Percentiles rank a stretch among this genome's conserved stretches.
These are phyloP conservation scores for Drosophila sturtevanti DNA, from an alignment of 1,140 invertebrate genomes.

Conservation along the genomic window DNA sequence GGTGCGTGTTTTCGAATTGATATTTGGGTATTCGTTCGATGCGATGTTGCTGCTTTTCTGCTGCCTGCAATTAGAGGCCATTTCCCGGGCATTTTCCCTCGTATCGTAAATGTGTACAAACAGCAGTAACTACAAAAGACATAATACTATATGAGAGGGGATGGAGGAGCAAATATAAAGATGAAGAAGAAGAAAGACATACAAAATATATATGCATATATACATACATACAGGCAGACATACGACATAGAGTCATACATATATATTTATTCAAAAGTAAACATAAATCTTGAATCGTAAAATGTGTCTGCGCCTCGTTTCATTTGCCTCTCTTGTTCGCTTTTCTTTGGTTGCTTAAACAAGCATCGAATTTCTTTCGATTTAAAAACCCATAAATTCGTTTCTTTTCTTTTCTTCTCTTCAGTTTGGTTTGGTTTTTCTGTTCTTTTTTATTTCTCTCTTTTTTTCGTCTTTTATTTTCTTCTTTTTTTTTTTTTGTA, in stretches of 20 bases:
- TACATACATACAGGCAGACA: too few species aligned
- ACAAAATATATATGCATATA: conserved; percentile 11
- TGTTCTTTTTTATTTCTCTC: too few species aligned
- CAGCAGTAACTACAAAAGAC: conserved; percentile 2
- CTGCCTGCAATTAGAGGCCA: conserved; percentile 44
- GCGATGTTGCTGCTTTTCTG: not conserved
- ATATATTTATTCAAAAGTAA: conserved; percentile 34
- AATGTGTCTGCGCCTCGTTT: conserved; percentile 37
- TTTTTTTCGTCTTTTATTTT: conserved; percentile 47
- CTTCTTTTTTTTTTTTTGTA: not conserved
- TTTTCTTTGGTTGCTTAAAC: conserved; percentile 56
- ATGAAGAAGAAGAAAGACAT: not conserved
- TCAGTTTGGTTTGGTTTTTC: too few species aligned
- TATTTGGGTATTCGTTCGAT: not conserved
- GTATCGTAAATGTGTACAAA: conserved; percentile 25
- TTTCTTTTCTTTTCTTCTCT: conserved; percentile 34
- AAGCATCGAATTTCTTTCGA: conserved; percentile 76
- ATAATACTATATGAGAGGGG: not conserved
- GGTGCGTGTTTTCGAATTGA: conserved; percentile 4
- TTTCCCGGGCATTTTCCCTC: conserved; percentile 27
- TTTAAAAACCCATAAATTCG: conserved; percentile 76
- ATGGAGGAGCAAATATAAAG: not conserved
- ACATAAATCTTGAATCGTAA: conserved; percentile 58
- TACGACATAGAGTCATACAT: too few species aligned
- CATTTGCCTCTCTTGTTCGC: conserved; percentile 26